Base-by-base conservation (phyloP, 2,888 invertebrate genomes). In the Allolobophora icterica region DNA sequence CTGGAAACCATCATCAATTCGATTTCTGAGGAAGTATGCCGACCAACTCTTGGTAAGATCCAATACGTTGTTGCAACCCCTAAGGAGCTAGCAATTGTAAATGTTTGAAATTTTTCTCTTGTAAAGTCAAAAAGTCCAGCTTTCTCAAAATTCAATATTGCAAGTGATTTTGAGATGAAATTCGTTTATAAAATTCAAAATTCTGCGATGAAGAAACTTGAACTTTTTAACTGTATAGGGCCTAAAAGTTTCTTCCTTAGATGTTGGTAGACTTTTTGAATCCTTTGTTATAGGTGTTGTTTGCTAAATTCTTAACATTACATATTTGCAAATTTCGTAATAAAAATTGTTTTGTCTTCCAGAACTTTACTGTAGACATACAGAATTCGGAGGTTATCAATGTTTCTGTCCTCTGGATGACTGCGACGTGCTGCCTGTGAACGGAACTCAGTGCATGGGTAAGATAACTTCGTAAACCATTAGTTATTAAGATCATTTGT, bases 361-460 rank as follows among this genome's bases (percentile, higher is more conserved):
- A 92, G 92, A 91, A 45, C 71, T 42, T 24, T 91, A 90, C 89
- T 92, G 92, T 42, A 52, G 58, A 89, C 83, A 90, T 35, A 91
- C 91, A n/a, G 90, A 87, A 89, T 71, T 84, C 24, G 92, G 90
- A n/a, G 91, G 91, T 4, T 52, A 83, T 17, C 92, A 92, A 84
- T 92, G 92, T 71, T 92, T 91, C 91, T 92, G 92, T 90, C 91
- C 90, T 33, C 34, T 89, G n/a, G 71, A 91, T 33, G 90, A 71
- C 30, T 91, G 90, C 71, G 89, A 91, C 34, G 84, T 91, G 8
- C 87, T 58, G 21, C 92, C 92, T 8, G 38, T 90, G 11, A 92
- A 92, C 84, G 91, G 90, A 52, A 92, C 92, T 21, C 30, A 90
- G 17, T 92, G 92, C 84, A 89, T 84, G 24, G 90, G 92, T 92